These are phyloP conservation scores for Abscondita cerata DNA, from an alignment of 2,888 invertebrate species.

Conservation along the genomic window DNA sequence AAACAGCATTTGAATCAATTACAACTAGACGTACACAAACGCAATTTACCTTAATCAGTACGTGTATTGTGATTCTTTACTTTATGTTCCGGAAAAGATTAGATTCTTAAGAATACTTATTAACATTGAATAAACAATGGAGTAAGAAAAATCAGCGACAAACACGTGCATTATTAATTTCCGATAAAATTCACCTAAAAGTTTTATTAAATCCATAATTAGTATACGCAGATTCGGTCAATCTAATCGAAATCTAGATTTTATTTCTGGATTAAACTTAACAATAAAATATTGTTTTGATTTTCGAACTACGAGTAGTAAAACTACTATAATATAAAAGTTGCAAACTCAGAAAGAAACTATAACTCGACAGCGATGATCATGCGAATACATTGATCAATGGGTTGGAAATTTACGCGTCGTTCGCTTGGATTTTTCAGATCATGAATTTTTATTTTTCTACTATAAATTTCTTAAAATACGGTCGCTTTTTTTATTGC, in stretches of 20 bases:
- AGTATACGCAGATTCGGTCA: too few relatives aligned
- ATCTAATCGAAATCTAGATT: background rate
- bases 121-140: too few relatives aligned
- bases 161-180: too few relatives aligned
- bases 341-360: slow-evolving; percentile 11
- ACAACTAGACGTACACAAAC: too few relatives aligned
- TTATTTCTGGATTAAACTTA: slow-evolving; percentile 7
- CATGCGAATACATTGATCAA: slow-evolving; percentile 28
- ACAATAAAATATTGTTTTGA: slow-evolving; percentile 9
- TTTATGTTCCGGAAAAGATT: too few relatives aligned
- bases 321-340: slow-evolving; percentile 11
- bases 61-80: too few relatives aligned
- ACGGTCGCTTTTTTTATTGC: slow-evolving; percentile 23
- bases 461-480: slow-evolving; percentile 28
- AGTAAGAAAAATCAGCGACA: too few relatives aligned
- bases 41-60: too few relatives aligned
- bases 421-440: slow-evolving; percentile 32
- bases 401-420: slow-evolving; percentile 33
- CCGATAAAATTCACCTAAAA: too few relatives aligned
- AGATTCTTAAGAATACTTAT: too few relatives aligned
- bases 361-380: slow-evolving; percentile 20
- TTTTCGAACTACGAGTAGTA: slow-evolving; percentile 11
- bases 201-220: too few relatives aligned
- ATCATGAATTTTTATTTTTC: slow-evolving; percentile 35
- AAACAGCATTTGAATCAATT: too few relatives aligned